phyloP scores from a whole-genome alignment of 2,888 invertebrate species.

The Meganola albula region DNA sequence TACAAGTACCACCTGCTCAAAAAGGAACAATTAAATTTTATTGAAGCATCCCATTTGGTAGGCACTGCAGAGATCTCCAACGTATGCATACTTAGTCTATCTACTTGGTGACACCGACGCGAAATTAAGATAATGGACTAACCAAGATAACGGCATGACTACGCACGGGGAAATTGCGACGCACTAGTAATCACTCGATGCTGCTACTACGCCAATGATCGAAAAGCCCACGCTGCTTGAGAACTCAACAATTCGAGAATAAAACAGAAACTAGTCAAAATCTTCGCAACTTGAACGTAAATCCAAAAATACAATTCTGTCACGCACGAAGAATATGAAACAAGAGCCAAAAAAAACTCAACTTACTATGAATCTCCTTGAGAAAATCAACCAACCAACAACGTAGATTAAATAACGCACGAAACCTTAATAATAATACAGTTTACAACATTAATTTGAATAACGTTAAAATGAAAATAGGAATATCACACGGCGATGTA shows the following conservation, averaged over 20 bases:
- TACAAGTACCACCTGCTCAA: too few species aligned
- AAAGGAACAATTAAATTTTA: too few species aligned
- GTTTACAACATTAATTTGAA: conserved; percentile 19
- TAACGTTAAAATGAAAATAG: too few species aligned
- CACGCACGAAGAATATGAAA: conserved; percentile 41
- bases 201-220: conserved; percentile 36
- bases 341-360: conserved; percentile 40
- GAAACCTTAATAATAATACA: conserved; percentile 15
- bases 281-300: conserved; percentile 15
- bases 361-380: conserved; percentile 41
- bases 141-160: conserved; percentile 68
- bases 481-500: conserved; percentile 64
- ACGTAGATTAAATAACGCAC: conserved; percentile 15
- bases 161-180: conserved; percentile 68
- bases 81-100: too few species aligned
- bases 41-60: too few species aligned
- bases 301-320: conserved; percentile 48
- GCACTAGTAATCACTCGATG: conserved; percentile 54
- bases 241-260: conserved; percentile 16
- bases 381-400: conserved; percentile 16
- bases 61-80: too few species aligned
- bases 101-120: conserved; percentile 9
- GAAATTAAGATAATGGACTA: conserved; percentile 57
- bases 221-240: conserved; percentile 35
- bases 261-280: conserved; percentile 11